These are phyloP conservation scores for Murina feae DNA, from an alignment of 2,113 vertebrate genomes.

Conservation along the genomic window DNA sequence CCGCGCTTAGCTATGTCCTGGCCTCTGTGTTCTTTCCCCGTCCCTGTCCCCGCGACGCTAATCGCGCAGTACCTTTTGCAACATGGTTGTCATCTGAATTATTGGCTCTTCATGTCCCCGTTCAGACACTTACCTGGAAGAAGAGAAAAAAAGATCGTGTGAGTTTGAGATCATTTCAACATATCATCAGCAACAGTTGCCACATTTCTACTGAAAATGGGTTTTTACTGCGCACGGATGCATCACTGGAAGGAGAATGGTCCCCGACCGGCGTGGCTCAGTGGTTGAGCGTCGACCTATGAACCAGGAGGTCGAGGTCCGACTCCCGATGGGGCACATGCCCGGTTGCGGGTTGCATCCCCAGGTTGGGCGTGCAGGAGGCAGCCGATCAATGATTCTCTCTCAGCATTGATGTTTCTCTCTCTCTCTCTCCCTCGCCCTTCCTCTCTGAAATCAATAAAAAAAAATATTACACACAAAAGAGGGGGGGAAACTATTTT, in stretches of 20 bases:
- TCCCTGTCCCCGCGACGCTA: slow-evolving; percentile 3
- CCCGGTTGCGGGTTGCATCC: too few species aligned
- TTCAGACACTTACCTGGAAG: slow-evolving; percentile 85
- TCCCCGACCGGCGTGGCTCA: too few species aligned
- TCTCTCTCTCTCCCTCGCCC: too few species aligned
- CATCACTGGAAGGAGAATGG: not conserved
- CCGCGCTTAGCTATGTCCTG: not conserved
- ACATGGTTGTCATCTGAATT: slow-evolving; percentile 84
- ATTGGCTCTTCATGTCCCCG: slow-evolving; percentile 80
- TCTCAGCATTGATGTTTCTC: too few species aligned
- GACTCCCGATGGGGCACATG: too few species aligned
- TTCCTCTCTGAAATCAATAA: too few species aligned
- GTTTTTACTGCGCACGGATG: not conserved
- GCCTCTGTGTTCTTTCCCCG: not conserved
- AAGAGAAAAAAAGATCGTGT: slow-evolving; percentile 17
- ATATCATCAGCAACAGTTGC: not conserved
- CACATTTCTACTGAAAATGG: not conserved
- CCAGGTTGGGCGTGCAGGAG: too few species aligned
- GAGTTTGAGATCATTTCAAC: not conserved
- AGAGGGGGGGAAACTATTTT: not conserved
- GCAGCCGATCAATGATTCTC: too few species aligned
- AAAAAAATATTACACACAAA: not conserved
- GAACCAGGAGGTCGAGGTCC: too few species aligned
- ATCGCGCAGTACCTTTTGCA: slow-evolving; percentile 85
- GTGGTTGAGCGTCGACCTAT: too few species aligned